Evolutionary conservation across 1,140 invertebrate species (phyloP).

Genomic region (Achroia grisella): DNA sequence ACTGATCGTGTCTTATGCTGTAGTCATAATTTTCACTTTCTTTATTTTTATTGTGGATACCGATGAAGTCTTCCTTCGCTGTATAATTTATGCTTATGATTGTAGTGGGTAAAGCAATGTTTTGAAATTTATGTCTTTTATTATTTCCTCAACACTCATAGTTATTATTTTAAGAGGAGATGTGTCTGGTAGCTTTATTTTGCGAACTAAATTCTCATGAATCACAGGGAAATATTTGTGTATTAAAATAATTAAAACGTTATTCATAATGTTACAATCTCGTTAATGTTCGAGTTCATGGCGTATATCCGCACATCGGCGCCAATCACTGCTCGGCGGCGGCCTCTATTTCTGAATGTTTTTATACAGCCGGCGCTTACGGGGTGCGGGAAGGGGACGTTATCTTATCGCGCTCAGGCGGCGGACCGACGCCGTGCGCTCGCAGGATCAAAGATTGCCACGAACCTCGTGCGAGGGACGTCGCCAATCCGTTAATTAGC

Average conservation of each 20-base stretch:
- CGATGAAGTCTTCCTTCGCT: too few relatives aligned
- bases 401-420: constrained; percentile 53
- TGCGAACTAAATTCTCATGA: too few relatives aligned
- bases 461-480: constrained; percentile 12
- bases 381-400: constrained; percentile 25
- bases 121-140: too few relatives aligned
- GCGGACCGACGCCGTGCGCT: constrained; percentile 33
- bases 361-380: constrained; percentile 27
- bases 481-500: constrained; percentile 9
- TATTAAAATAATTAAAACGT: constrained; percentile 6
- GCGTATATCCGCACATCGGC: constrained; percentile 30
- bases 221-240: constrained; percentile 11
- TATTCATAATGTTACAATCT: constrained; percentile 30
- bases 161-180: too few relatives aligned
- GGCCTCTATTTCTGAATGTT: constrained; percentile 50
- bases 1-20: constrained; percentile 1
- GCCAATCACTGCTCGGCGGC: constrained; percentile 27
- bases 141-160: too few relatives aligned
- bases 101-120: too few relatives aligned
- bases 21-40: not conserved
- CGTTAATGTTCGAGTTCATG: constrained; percentile 11
- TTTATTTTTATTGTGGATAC: too few relatives aligned
- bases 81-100: too few relatives aligned
- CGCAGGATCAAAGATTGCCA: constrained; percentile 28
- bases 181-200: too few relatives aligned